A percentile compares a stretch with the other conserved stretches of the same genome.
These are phyloP conservation scores for Phycodurus eques DNA, from an alignment of 2,113 vertebrate genomes.

Conservation along the genomic window DNA sequence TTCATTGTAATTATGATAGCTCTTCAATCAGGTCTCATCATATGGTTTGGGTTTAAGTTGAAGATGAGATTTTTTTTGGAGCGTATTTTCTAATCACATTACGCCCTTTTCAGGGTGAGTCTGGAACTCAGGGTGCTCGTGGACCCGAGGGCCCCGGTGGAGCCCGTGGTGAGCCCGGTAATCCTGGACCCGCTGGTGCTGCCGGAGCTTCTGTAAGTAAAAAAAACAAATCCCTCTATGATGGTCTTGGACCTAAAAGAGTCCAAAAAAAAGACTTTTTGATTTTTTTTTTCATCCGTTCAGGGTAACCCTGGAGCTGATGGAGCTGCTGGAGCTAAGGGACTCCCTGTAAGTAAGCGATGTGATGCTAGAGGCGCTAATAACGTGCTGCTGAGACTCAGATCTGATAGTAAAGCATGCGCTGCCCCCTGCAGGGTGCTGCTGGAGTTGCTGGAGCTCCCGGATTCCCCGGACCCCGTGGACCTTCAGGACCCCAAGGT, in stretches of 20 bases:
- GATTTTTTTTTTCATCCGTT: constrained; percentile 12
- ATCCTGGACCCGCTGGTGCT: constrained; percentile 89
- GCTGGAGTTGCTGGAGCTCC: constrained; percentile 94
- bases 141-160: constrained; percentile 90
- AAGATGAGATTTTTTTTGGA: neutral
- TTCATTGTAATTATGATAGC: neutral
- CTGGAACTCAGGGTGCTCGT: constrained; percentile 86
- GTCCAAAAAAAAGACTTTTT: neutral
- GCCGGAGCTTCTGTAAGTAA: constrained; percentile 88
- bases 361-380: neutral
- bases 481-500: constrained; percentile 89
- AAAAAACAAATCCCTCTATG: neutral
- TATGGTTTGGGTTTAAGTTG: neutral
- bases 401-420: constrained; percentile 6
- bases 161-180: constrained; percentile 89
- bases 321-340: constrained; percentile 88
- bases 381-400: neutral
- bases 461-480: constrained; percentile 95
- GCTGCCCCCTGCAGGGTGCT: constrained; percentile 82
- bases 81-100: neutral
- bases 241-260: neutral
- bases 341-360: constrained; percentile 82
- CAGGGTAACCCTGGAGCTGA: constrained; percentile 93
- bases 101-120: constrained; percentile 82
- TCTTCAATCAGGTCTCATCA: neutral